Conservation (phyloP, 2,113 vertebrate species). For the Pelmatolapia mariae region DNA sequence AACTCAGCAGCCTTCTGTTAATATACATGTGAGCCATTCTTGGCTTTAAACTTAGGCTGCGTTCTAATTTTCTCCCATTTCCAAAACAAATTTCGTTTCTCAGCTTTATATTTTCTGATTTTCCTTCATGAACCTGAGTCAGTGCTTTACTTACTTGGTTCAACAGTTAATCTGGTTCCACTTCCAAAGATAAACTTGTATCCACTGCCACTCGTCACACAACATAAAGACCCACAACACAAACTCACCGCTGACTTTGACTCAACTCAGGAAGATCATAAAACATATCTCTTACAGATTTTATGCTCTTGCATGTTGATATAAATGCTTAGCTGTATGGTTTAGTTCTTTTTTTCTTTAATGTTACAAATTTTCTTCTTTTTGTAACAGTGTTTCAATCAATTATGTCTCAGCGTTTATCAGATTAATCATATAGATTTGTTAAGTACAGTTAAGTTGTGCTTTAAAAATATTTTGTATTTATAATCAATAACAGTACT, state of each 20-base stretch:
- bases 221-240: neutral
- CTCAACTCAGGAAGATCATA: rapidly evolving
- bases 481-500: neutral
- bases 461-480: rapidly evolving
- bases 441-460: neutral
- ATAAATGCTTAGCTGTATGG: neutral
- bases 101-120: rapidly evolving
- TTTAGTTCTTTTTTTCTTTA: too few species aligned
- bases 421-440: neutral
- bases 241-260: neutral
- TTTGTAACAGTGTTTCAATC: too few species aligned
- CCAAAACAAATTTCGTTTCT: rapidly evolving
- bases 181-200: rapidly evolving
- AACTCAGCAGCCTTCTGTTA: neutral
- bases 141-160: neutral
- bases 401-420: neutral
- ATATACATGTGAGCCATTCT: rapidly evolving
- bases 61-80: rapidly evolving
- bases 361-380: neutral
- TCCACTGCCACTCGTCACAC: neutral
- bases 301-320: neutral
- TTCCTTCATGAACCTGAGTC: rapidly evolving
- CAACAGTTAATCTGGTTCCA: neutral
- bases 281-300: rapidly evolving
- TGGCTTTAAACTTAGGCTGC: neutral